Base-by-base conservation (phyloP, 2,113 vertebrate genomes). In the human (Homo sapiens) region DNA sequence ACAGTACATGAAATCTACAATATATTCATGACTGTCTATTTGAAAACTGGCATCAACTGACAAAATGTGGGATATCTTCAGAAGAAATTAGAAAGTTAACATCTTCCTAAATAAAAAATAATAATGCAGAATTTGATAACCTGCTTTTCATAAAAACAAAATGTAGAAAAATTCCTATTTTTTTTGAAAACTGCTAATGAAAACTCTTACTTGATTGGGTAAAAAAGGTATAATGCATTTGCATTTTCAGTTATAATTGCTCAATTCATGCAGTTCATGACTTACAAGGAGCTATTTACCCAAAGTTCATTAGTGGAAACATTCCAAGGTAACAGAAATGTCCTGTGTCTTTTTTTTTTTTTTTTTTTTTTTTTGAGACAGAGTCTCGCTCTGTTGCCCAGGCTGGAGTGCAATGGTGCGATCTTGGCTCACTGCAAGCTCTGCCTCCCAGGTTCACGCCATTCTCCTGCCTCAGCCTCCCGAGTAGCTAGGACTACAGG, bases 11-110 rank as follows among this genome's bases (percentile, higher is more conserved):
- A 82, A 84, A 78, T 88, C 52, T 84, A 83, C 96, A 78, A 81
- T 78, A 72, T 30, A 86, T 35, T 78, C 70, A 38, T n/a, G 16
- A 75, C 6, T 80, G 13, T 52, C 32, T 68, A 6, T 57, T 57
- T 45, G 6, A 90, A 97, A 93, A 83, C 20, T 88, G 75, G 92
- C 76, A 87, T 78, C 40, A 55, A 52, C n/a, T 72, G 94, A 84
- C 61, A 25, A 16, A 91, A 75, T 40, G 68, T 6, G 1, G 8
- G 11, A 22, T 57, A 95, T 38, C 30, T 52, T 79, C 57, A 76
- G 8, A 73, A 23, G 66, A 91, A 64, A 85, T 61, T 61, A 35
- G 23, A 90, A 83, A 85, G 32, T 43, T 52, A 88, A 48, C 6
- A 16, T 52, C 85, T 68, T 76, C 27, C 79, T 66, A 66, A 94